Evolutionary conservation across 1,140 invertebrate species (phyloP).

Genomic region (Tetranychus cinnabarinus): DNA sequence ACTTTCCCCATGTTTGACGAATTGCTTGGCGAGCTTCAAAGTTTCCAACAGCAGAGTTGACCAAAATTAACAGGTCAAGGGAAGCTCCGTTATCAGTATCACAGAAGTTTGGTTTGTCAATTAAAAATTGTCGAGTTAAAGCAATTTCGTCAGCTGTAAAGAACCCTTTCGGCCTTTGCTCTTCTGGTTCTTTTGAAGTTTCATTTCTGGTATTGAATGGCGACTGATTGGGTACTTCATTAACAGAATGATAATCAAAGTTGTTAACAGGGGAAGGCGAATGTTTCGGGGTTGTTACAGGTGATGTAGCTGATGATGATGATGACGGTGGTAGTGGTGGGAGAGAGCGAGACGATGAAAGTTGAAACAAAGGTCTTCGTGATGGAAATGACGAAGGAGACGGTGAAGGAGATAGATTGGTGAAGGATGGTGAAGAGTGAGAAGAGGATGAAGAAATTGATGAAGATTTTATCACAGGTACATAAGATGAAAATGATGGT

Average conservation of each 20-base stretch:
- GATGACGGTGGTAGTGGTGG: neutral
- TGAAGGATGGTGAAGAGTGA: neutral
- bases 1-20: constrained; percentile 49
- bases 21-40: constrained; percentile 38
- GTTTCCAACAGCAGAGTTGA: constrained; percentile 43
- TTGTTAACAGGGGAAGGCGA: neutral
- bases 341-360: neutral
- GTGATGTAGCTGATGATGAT: neutral
- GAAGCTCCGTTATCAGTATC: constrained; percentile 4
- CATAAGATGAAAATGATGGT: no score
- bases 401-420: neutral
- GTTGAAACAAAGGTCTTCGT: neutral
- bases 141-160: neutral
- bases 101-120: constrained; percentile 8
- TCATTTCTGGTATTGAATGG: neutral
- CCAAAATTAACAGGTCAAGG: constrained; percentile 34
- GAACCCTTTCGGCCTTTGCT: neutral
- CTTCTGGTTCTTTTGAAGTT: neutral
- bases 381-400: neutral
- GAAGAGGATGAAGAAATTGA: neutral
- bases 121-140: neutral
- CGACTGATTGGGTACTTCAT: neutral
- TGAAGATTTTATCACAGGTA: neutral
- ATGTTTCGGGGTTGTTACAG: neutral
- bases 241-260: neutral